Conservation (phyloP, 2,113 vertebrate genomes). For the Glaucomys volans region DNA sequence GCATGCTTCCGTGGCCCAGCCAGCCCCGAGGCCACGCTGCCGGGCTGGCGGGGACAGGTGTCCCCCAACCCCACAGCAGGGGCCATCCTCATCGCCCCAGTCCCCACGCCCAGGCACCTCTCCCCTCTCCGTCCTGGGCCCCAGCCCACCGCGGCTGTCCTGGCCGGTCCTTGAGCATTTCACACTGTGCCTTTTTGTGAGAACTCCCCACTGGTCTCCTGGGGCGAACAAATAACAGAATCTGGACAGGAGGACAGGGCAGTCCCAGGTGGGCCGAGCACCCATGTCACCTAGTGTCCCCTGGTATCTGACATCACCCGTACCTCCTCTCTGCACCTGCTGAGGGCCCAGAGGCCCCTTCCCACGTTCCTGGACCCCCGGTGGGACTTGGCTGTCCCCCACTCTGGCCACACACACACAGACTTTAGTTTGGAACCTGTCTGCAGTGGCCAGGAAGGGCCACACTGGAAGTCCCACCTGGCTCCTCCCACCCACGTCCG, state of each 20-base stretch:
- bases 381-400: not conserved
- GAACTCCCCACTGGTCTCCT: not conserved
- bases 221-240: not conserved
- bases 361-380: slow-evolving; percentile 55
- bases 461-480: slow-evolving; percentile 43
- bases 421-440: slow-evolving; percentile 60
- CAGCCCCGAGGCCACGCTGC: slow-evolving; percentile 5
- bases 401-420: not conserved
- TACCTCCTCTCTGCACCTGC: slow-evolving; percentile 49
- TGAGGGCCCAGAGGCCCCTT: slow-evolving; percentile 63
- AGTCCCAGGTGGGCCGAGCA: slow-evolving; percentile 66
- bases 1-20: slow-evolving; percentile 80
- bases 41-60: not conserved
- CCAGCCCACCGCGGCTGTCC: slow-evolving; percentile 46
- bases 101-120: too few species aligned
- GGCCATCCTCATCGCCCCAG: too few species aligned
- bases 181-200: slow-evolving; percentile 85
- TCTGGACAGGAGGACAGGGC: not conserved
- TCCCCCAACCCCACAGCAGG: not conserved
- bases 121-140: too few species aligned
- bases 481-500: slow-evolving; percentile 56
- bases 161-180: slow-evolving; percentile 15
- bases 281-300: not conserved
- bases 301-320: too few species aligned
- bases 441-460: slow-evolving; percentile 66